Evolutionary conservation across 2,797 vertebrate genomes (phyloP), one percentile per base, ranked within the genome.

Genomic region (Synanceia verrucosa): DNA sequence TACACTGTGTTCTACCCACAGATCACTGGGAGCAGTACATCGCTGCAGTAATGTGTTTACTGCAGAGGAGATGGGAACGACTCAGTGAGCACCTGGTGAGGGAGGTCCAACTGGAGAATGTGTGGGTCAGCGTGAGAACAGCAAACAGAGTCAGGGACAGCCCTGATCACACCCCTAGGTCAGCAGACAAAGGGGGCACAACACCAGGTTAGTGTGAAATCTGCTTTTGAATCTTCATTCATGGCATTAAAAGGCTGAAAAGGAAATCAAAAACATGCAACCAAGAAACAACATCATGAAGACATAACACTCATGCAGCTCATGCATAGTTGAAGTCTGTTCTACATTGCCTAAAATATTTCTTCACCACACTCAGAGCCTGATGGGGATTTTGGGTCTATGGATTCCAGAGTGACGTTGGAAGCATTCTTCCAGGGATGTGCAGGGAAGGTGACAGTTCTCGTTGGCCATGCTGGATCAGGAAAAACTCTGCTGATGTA

Each of bases 401-500:
- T 56, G 1, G 93, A 94, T 0, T 65, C 89, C 0, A 84, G 74
- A 70, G 5, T 94, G 73, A 92, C 90, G 3, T 66, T 96, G 66
- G 90, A 88, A 1, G 94, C 91, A 18, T 94, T 99, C 59, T 92
- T 99, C 19, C 73, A 79, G 10, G 83, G 65, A 68, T 87, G 83
- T 1, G 67, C 61, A 28, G 80, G 82, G 85, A 0, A 93, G 70
- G 90, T 96, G 64, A 92, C 91, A 1, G 86, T 96, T 26, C 57
- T 98, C 3, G 79, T 94, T 63, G 97, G 97, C 8, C 94, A 90
- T 39, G 90, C 96, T 0, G 97, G 97, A 3, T 95, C 94, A 72
- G 97, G 97, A 65, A 99, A 97, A 89, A 96, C 96, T 36, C 85
- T 94, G 19, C 84, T 97, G n/a, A 93, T 92, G 85, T 94, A 90